Evolutionary conservation across 2,888 invertebrate species (phyloP).

Genomic region (Sarcophaga variegata): DNA sequence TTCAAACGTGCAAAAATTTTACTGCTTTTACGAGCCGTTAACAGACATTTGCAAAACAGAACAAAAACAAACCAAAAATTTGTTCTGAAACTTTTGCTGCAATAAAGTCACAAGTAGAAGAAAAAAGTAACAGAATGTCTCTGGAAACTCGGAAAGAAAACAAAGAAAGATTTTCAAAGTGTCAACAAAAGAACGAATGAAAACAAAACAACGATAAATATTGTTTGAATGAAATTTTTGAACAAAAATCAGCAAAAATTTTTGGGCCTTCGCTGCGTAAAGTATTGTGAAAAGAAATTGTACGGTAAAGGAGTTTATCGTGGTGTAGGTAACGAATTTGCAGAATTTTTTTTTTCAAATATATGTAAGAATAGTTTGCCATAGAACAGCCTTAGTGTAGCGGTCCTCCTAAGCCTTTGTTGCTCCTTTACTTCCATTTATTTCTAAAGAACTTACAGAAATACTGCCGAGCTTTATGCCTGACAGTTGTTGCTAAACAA

Average conservation of each 20-base stretch:
- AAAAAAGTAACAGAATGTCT: constrained; percentile 18
- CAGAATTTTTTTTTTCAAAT: too few relatives aligned
- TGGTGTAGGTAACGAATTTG: not conserved
- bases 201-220: constrained; percentile 60
- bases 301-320: too few relatives aligned
- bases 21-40: constrained; percentile 16
- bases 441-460: not conserved
- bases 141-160: not conserved
- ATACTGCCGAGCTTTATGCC: constrained; percentile 47
- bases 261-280: constrained; percentile 49
- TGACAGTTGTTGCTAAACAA: constrained; percentile 68
- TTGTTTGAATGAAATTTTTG: constrained; percentile 47
- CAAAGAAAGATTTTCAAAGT: constrained; percentile 28
- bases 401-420: too few relatives aligned
- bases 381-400: too few relatives aligned
- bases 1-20: constrained; percentile 18
- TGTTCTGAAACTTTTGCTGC: constrained; percentile 48
- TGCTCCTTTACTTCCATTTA: too few relatives aligned
- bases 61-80: constrained; percentile 8
- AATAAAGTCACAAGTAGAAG: not conserved
- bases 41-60: constrained; percentile 34
- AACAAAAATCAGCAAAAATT: constrained; percentile 31
- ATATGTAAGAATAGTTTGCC: not conserved
- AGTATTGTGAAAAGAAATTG: constrained; percentile 47
- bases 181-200: constrained; percentile 35